Conservation (phyloP, 2,113 vertebrate genomes). For the Xenopus tropicalis region DNA sequence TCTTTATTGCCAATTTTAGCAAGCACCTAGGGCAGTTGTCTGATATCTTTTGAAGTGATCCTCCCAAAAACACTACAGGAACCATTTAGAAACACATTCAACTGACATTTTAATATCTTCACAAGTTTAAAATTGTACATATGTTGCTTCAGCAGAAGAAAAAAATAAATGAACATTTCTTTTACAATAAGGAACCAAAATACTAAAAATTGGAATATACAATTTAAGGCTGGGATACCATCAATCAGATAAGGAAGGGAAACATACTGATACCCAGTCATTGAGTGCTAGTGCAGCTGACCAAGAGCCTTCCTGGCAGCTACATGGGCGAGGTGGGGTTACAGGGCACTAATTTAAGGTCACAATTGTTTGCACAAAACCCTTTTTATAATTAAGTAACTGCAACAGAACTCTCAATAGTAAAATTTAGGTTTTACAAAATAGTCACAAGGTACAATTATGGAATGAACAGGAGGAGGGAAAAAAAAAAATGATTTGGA, state of each 20-base stretch:
- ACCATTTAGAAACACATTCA: not conserved
- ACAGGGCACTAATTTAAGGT: not conserved
- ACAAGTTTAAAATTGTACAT: not conserved
- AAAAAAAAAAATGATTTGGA: too few species aligned
- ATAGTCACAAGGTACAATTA: not conserved
- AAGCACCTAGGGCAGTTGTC: too few species aligned
- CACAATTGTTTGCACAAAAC: not conserved
- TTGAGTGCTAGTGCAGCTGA: not conserved
- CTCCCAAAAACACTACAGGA: too few species aligned
- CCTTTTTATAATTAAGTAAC: not conserved
- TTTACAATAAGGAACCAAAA: not conserved
- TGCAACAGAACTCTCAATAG: not conserved
- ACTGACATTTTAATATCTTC: not conserved
- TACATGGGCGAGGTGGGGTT: not conserved
- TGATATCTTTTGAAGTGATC: too few species aligned
- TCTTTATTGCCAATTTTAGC: too few species aligned
- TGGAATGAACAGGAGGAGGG: not conserved
- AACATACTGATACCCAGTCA: not conserved
- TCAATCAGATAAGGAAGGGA: conserved; percentile 16
- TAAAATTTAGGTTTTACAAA: not conserved
- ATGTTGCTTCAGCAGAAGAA: not conserved
- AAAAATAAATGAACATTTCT: not conserved
- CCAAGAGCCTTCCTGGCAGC: too few species aligned
- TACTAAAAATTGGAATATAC: conserved; percentile 24
- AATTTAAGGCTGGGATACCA: conserved; percentile 33